phyloP scores from a whole-genome alignment of 2,888 invertebrate genomes.

The Miltochrista miniata region DNA sequence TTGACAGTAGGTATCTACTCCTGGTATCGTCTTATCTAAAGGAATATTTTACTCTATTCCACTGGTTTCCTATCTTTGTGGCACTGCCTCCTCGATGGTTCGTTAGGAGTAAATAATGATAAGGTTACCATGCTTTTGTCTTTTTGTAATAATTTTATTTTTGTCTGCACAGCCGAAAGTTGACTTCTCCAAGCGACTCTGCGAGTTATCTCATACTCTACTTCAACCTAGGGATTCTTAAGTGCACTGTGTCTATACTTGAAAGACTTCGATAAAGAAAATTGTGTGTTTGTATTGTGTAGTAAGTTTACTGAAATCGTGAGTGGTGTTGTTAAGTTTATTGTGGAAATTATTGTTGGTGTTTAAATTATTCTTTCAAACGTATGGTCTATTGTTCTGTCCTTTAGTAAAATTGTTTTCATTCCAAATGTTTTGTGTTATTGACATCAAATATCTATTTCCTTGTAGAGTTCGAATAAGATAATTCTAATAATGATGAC shows the following conservation, averaged over 20 bases:
- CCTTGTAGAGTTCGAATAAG: no score
- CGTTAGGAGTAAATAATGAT: no score
- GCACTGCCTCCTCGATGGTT: no score
- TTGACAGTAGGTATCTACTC: no score
- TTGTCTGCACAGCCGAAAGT: no score
- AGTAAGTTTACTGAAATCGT: conserved; percentile 19
- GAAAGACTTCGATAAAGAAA: conserved; percentile 12
- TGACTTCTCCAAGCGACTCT: background rate
- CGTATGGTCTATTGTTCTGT: conserved; percentile 20
- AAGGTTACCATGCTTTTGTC: no score
- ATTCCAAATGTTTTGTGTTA: background rate
- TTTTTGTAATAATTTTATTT: no score
- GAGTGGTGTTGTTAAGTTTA: conserved; percentile 16
- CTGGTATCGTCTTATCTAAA: no score
- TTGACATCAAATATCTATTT: background rate
- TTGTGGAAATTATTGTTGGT: conserved; percentile 15
- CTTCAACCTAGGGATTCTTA: conserved; percentile 17
- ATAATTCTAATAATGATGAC: no score
- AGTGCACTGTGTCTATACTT: conserved; percentile 32
- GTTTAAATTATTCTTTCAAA: conserved; percentile 33
- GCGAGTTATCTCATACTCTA: background rate
- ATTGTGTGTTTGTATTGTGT: conserved; percentile 18
- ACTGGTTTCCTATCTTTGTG: no score
- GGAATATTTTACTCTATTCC: no score
- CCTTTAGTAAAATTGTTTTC: conserved; percentile 21